A percentile compares a stretch with the other conserved stretches of the same genome.
Conservation (phyloP, 2,797 vertebrate genomes). For the Microctenopoma steveboyesi region DNA sequence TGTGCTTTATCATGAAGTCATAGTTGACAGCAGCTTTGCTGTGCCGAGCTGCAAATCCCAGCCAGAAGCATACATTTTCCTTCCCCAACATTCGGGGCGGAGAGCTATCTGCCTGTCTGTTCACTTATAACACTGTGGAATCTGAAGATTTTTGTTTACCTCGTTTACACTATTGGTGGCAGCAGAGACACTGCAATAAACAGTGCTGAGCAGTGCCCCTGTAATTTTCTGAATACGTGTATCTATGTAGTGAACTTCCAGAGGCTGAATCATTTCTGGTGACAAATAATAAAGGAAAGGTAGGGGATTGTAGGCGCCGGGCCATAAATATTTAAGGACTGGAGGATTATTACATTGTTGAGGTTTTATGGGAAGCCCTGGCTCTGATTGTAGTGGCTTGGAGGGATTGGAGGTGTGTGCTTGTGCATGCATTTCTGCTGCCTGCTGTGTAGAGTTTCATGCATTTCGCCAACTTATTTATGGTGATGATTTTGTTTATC, state of each 20-base stretch:
- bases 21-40: constrained; percentile 33
- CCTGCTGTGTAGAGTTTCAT: neutral
- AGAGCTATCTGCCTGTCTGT: constrained; percentile 26
- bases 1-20: constrained; percentile 1
- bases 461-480: constrained; percentile 30
- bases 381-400: constrained; percentile 55
- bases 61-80: constrained; percentile 27
- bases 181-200: constrained; percentile 32
- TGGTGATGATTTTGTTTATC: constrained; percentile 34
- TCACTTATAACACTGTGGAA: constrained; percentile 25
- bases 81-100: constrained; percentile 35
- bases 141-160: constrained; percentile 66
- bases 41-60: constrained; percentile 23
- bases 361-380: constrained; percentile 51
- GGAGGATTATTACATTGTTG: constrained; percentile 66
- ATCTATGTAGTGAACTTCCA: constrained; percentile 44
- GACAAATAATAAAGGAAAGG: constrained; percentile 70
- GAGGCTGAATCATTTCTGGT: constrained; percentile 67
- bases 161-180: constrained; percentile 17
- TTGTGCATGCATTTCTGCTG: constrained; percentile 10
- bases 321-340: constrained; percentile 77
- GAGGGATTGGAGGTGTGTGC: constrained; percentile 44
- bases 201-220: constrained; percentile 36
- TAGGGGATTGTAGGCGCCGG: constrained; percentile 40
- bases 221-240: constrained; percentile 51